Base-by-base conservation (phyloP, 2,113 vertebrate genomes). In the Pseudopodoces humilis region DNA sequence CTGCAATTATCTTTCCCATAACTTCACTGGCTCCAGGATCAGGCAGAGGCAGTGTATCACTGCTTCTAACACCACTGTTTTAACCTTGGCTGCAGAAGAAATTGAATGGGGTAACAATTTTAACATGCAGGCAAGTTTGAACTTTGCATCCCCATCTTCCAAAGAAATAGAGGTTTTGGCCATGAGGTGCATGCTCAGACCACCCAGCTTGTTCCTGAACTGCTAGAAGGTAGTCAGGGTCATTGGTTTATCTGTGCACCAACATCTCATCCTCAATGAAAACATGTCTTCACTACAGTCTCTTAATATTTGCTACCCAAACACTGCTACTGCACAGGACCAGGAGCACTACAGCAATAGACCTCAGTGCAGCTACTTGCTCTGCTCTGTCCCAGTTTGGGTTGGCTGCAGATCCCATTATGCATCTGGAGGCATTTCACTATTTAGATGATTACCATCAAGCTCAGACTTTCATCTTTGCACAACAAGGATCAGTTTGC, bases 381-480 rank as follows among this genome's bases (percentile, higher is more conserved):
- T 70, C 56, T 86, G 64, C 43, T 83, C 44, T 75, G 17, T 47
- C 70, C 67, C 70, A 65, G 30, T 68, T 52, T 65, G n/a, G 28
- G 46, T 41, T 60, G 68, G 33, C 72, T 81, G 70, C 53, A 78
- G 49, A n/a, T 82, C 44, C 44, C 24, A 33, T 69, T 41, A 37
- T 16, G 63, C 46, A 69, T 65, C 23, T 69, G 37, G 60, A 91
- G 49, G 65, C 0, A 0, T 89, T 94, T 92, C 62, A 65, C 37
- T 49, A 39, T 58, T 68, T 46, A 58, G 17, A 81, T 69, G 0
- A 85, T 43, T n/a, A 86, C 58, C 49, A 68, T 67, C 44, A 92
- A 82, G 62, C n/a, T 87, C 70, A 62, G 49, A 82, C 62, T 69
- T 68, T 52, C 39, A 68, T 87, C 43, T 41, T 95, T 91, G 74